phyloP scores from a whole-genome alignment of 1,140 invertebrate species.

The Diabrotica virgifera region DNA sequence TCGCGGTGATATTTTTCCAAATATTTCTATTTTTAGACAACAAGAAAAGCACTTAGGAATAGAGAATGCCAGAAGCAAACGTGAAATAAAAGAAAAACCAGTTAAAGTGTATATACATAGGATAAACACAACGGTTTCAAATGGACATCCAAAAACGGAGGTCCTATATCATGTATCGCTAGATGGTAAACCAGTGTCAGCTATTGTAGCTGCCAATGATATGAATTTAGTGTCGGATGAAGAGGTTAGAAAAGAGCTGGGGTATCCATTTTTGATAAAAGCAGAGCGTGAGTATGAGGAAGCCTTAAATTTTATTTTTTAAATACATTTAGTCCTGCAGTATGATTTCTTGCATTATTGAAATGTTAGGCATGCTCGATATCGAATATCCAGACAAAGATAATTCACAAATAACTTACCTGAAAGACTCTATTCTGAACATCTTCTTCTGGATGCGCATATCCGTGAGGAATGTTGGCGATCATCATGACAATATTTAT shows the following conservation, averaged over 20 bases:
- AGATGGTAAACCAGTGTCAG: conserved; percentile 70
- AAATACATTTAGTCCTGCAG: too few species aligned
- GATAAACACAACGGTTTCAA: conserved; percentile 47
- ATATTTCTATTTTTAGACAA: conserved; percentile 54
- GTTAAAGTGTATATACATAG: conserved; percentile 52
- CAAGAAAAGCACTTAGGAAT: conserved; percentile 69
- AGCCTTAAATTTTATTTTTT: too few species aligned
- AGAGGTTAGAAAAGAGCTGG: conserved; percentile 71
- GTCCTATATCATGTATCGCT: conserved; percentile 77
- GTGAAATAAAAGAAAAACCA: conserved; percentile 39
- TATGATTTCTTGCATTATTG: too few species aligned
- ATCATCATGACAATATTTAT: too few species aligned
- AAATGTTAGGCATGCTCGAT: too few species aligned
- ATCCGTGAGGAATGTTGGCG: too few species aligned
- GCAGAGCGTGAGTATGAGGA: conserved; percentile 67
- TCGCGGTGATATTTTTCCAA: not conserved
- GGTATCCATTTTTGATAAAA: conserved; percentile 71
- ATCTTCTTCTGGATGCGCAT: too few species aligned
- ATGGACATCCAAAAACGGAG: conserved; percentile 47
- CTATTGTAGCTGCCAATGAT: conserved; percentile 71
- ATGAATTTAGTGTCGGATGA: conserved; percentile 71
- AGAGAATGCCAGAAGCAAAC: conserved; percentile 34
- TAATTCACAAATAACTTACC: too few species aligned
- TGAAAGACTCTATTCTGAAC: too few species aligned
- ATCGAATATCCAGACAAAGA: too few species aligned